Conservation (phyloP, 2,113 vertebrate species). For the Taurulus bubalis region DNA sequence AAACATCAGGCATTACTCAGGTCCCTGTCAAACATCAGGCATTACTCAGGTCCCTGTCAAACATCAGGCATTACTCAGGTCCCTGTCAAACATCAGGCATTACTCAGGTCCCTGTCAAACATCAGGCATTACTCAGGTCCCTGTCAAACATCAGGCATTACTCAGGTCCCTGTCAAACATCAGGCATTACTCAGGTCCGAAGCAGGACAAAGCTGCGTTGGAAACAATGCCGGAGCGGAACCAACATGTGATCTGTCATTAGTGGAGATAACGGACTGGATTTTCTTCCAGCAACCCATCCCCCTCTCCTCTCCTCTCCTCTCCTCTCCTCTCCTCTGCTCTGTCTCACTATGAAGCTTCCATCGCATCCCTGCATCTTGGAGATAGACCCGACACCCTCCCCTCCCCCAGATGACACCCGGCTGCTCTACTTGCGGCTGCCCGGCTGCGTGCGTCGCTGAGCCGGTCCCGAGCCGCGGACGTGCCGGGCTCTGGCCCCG, state of each 20-base stretch:
- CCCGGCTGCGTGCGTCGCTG: conserved; percentile 65
- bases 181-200: neutral
- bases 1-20: no score
- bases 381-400: conserved; percentile 66
- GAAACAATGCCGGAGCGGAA: conserved; percentile 38
- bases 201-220: conserved; percentile 50
- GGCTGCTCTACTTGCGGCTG: conserved; percentile 69
- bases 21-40: conserved; percentile 29
- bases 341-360: conserved; percentile 76
- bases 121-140: neutral
- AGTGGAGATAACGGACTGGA: conserved; percentile 37
- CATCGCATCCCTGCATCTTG: conserved; percentile 81
- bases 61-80: conserved; percentile 7
- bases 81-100: conserved; percentile 8
- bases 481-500: conserved; percentile 39
- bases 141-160: conserved; percentile 41
- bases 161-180: no score
- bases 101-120: conserved; percentile 20
- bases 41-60: conserved; percentile 4
- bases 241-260: conserved; percentile 44
- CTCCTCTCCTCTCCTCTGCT: conserved; percentile 60
- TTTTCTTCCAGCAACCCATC: conserved; percentile 61
- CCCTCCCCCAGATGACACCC: conserved; percentile 70
- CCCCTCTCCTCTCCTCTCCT: conserved; percentile 63
- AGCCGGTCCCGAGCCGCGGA: conserved; percentile 24